Evolutionary conservation across 2,888 invertebrate species (phyloP).

Genomic region (Dascillus cervinus): DNA sequence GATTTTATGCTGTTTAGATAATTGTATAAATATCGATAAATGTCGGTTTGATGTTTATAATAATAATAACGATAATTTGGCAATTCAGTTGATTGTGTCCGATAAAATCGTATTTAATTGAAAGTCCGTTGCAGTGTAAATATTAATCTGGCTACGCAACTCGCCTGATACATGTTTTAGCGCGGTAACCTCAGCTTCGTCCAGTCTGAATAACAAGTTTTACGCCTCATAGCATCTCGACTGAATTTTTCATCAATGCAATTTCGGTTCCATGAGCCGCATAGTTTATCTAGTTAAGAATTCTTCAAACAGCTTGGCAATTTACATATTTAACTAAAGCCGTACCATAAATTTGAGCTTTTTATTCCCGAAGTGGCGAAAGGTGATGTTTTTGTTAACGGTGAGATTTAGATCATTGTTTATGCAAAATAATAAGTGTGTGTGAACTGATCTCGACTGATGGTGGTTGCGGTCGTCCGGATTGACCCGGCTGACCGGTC

Average conservation of each 20-base stretch:
- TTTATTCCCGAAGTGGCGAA: constrained; percentile 16
- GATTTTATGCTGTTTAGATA: too few species aligned
- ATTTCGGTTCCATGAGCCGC: constrained; percentile 16
- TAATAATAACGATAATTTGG: too few species aligned
- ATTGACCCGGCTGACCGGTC: constrained; percentile 12
- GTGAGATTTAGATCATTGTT: constrained; percentile 9
- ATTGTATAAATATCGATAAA: too few species aligned
- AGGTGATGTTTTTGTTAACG: constrained; percentile 13
- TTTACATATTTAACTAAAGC: constrained; percentile 16
- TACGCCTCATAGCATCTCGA: constrained; percentile 17
- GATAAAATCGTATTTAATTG: constrained; percentile 3
- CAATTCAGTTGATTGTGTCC: background rate
- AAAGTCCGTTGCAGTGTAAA: constrained; percentile 7
- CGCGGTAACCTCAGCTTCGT: constrained; percentile 16
- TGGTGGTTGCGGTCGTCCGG: background rate
- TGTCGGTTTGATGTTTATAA: too few species aligned
- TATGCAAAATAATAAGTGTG: constrained; percentile 9
- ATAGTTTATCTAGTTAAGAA: constrained; percentile 18
- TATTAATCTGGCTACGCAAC: constrained; percentile 15
- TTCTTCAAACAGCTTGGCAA: constrained; percentile 16
- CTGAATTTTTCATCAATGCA: constrained; percentile 18
- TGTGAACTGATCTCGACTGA: constrained; percentile 10
- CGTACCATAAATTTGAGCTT: constrained; percentile 13
- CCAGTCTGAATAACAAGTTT: constrained; percentile 18
- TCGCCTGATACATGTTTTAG: constrained; percentile 15